Evolutionary conservation across 53 echinoderm and acorn worm species (phyloP).

Genomic region (Hippasteria phrygiana): DNA sequence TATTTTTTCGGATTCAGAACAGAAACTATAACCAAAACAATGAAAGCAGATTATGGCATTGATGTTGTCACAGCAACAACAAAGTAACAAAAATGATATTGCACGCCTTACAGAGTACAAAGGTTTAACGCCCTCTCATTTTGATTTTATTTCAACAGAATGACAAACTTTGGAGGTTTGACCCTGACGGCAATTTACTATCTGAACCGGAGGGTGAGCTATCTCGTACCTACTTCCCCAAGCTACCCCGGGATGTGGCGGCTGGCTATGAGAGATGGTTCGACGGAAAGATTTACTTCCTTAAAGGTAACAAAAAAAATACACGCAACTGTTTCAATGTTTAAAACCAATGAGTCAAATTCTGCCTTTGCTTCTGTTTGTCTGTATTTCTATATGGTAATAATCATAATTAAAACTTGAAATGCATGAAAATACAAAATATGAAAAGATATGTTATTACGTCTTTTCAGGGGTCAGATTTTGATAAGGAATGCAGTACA

Average conservation of each 20-base stretch:
- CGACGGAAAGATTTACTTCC: conserved; percentile 73
- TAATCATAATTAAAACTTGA: too few species aligned
- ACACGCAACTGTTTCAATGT: background rate
- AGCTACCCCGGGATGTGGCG: conserved; percentile 43
- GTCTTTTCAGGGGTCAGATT: too few species aligned
- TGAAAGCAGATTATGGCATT: too few species aligned
- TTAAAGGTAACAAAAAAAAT: conserved; percentile 74
- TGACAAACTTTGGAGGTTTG: conserved; percentile 49
- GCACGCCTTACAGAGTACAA: background rate
- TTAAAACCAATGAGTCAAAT: too few species aligned
- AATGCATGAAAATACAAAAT: too few species aligned
- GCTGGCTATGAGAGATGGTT: conserved; percentile 72
- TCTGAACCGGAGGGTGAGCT: conserved; percentile 48
- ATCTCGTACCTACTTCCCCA: conserved; percentile 52
- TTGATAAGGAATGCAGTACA: too few species aligned
- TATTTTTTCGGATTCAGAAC: too few species aligned
- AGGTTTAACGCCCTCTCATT: background rate
- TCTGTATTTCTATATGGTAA: too few species aligned
- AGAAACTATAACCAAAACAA: too few species aligned
- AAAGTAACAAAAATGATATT: background rate
- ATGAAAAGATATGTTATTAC: too few species aligned
- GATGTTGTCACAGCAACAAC: background rate
- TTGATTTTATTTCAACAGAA: background rate
- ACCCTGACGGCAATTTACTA: conserved; percentile 24
- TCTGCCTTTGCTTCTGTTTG: too few species aligned